Conservation (phyloP, 2,888 invertebrate genomes). For the Mesoligia furuncula region DNA sequence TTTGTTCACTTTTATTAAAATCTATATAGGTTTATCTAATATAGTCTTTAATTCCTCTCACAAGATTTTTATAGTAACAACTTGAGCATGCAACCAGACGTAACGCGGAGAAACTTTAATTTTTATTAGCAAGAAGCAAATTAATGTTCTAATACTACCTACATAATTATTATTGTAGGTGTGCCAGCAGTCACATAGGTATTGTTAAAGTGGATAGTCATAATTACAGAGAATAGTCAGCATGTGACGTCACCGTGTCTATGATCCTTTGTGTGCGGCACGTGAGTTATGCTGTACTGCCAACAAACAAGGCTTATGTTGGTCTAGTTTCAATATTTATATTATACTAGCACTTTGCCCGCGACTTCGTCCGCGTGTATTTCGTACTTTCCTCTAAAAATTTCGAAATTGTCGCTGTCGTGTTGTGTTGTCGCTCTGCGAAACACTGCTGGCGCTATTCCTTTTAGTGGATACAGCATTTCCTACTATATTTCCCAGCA, state of each 20-base stretch:
- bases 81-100: background rate
- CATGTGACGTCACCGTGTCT: constrained; percentile 8
- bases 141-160: background rate
- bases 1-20: background rate
- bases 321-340: constrained; percentile 6
- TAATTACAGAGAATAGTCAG: constrained; percentile 6
- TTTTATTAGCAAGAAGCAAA: background rate
- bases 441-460: no score
- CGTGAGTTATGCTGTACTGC: constrained; percentile 18
- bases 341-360: no score
- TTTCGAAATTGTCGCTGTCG: no score
- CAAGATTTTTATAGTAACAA: background rate
- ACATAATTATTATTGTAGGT: no score
- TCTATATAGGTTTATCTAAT: background rate
- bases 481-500: no score
- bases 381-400: no score
- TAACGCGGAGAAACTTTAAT: background rate
- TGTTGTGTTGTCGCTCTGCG: no score
- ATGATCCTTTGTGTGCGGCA: background rate
- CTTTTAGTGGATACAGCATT: no score
- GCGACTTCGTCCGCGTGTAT: no score
- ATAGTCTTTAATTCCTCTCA: background rate
- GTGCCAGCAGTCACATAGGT: background rate
- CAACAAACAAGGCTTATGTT: constrained; percentile 3
- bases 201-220: constrained; percentile 1